phyloP scores from a whole-genome alignment of 2,113 vertebrate genomes.

The Colinus virginianus region DNA sequence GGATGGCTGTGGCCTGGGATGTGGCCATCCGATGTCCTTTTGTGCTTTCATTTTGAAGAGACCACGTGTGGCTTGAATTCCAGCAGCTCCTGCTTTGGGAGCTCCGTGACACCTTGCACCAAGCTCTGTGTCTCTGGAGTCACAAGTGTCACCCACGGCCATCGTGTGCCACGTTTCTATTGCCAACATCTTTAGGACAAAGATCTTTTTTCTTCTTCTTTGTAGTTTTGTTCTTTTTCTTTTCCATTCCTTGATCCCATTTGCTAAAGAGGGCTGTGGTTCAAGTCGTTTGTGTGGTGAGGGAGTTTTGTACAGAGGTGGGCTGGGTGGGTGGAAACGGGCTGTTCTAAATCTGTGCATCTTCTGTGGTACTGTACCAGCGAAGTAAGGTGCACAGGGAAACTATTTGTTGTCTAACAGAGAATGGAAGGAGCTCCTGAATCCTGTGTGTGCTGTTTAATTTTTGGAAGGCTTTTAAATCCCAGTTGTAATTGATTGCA shows the following conservation, averaged over 20 bases:
- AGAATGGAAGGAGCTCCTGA: background rate
- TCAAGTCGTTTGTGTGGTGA: background rate
- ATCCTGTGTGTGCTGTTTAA: background rate
- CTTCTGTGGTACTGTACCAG: background rate
- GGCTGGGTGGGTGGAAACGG: background rate
- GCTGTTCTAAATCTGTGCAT: background rate
- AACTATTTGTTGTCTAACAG: background rate
- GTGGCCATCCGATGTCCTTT: background rate
- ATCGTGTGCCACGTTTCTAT: background rate
- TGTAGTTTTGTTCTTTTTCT: background rate
- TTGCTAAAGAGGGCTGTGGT: background rate
- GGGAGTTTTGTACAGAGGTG: background rate
- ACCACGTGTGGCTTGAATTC: background rate
- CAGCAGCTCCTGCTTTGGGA: background rate
- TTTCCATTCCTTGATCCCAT: background rate
- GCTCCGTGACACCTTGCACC: background rate
- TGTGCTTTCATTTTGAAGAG: background rate
- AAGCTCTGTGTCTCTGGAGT: rapidly evolving
- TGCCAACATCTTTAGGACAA: background rate
- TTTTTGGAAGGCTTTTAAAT: background rate
- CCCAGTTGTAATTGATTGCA: background rate
- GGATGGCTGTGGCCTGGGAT: background rate
- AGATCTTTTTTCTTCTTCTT: background rate
- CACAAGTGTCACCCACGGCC: background rate
- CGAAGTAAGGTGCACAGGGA: background rate